Base-by-base conservation (phyloP, 1,140 invertebrate genomes). In the Magallana gigas region DNA sequence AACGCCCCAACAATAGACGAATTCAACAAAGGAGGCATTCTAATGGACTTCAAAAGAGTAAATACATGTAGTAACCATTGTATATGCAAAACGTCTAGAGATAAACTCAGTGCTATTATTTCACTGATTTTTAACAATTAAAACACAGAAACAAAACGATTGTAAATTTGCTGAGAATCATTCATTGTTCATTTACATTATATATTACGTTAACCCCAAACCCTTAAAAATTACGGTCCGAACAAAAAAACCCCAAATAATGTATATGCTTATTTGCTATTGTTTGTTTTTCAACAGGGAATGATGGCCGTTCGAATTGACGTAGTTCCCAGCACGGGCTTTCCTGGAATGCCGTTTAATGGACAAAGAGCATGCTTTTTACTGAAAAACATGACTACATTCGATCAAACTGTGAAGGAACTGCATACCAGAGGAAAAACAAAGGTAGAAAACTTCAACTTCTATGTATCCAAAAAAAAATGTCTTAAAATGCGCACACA, bases 41-140 rank as follows among this genome's bases (percentile, higher is more conserved):
- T 83, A 9, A 83, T 83, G 81, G 81, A 83, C 36, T 83, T 83
- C 48, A 83, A 56, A n/a, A 83, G 81, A 29, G 81, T 83, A 58
- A 57, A 18, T 14, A 64, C 62, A 16, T 64, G 36, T 5, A 48
- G 36, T 48, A 48, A 48, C 36, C 36, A 48, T 48, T 48, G 5
- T 48, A 5, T 48, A 48, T 48, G 36, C 36, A 48, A 48, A 48
- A 48, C 36, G 1, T 48, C 36, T 4, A 48, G 36, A 2, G 36
- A 48, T 48, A 48, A 48, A 48, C 36, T 48, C 36, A 48, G 36
- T 48, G 36, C 5, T 48, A 48, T 2, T 48, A 48, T 48, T 4
- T 48, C 2, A 48, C 2, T 48, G 5, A 48, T 48, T 48, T 48
- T 48, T 48, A 48, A 48, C 36, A 48, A 3, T 48, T 48, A 48